A percentile compares a stretch with the other conserved stretches of the same genome.
phyloP scores from a whole-genome alignment of 2,113 vertebrate species.

The Ondatra zibethicus region DNA sequence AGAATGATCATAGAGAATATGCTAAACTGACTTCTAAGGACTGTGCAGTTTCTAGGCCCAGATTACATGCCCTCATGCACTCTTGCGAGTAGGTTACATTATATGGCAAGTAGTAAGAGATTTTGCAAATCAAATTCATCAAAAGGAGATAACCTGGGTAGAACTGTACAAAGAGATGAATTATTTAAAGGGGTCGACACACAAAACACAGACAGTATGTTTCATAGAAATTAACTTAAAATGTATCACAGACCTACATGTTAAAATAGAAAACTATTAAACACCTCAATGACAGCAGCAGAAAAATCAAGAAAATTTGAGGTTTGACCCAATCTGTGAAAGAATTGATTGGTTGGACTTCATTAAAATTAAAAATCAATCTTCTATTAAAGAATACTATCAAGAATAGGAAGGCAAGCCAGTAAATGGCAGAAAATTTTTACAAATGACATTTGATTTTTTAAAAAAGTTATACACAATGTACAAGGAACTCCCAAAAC shows the following conservation, averaged over 20 bases:
- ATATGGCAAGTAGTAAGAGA: not conserved
- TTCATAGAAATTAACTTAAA: not conserved
- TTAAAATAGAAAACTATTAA: not conserved
- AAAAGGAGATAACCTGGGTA: not conserved
- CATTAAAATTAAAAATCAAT: not conserved
- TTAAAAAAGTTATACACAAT: not conserved
- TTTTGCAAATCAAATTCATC: slow-evolving; percentile 30
- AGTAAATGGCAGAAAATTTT: not conserved
- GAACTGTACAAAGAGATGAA: not conserved
- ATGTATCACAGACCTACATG: not conserved
- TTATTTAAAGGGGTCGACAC: not conserved
- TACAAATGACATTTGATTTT: not conserved
- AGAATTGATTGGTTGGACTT: not conserved
- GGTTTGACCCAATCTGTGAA: not conserved
- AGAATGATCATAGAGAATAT: slow-evolving; percentile 5
- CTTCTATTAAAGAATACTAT: not conserved
- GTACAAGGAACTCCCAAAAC: not conserved
- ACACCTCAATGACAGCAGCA: not conserved
- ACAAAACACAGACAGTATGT: not conserved
- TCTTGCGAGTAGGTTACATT: not conserved
- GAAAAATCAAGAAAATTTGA: not conserved
- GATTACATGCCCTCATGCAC: not conserved
- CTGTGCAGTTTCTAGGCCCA: not conserved
- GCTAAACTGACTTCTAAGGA: not conserved
- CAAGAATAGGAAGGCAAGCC: not conserved